These are phyloP conservation scores for Microcebus ravelobensis DNA, from an alignment of 2,113 vertebrate genomes.

Conservation along the genomic window DNA sequence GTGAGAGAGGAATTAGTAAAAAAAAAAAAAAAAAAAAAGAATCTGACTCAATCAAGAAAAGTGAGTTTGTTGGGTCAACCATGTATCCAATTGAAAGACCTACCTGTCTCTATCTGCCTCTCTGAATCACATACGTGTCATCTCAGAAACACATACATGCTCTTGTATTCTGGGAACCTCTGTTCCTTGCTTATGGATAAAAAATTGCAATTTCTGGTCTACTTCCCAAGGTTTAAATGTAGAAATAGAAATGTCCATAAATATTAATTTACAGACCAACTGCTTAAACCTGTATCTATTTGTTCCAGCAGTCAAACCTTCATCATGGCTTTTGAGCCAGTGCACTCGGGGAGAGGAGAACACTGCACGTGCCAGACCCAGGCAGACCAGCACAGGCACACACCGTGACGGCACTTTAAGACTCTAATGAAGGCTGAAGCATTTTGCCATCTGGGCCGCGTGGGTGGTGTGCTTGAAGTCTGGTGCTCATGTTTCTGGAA, in stretches of 20 bases:
- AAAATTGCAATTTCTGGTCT: neutral
- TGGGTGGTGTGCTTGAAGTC: neutral
- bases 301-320: neutral
- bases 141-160: neutral
- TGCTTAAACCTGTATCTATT: neutral
- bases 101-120: neutral
- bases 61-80: neutral
- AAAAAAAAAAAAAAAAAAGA: neutral
- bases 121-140: neutral
- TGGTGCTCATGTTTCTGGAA: neutral
- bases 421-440: neutral
- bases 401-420: fast-evolving
- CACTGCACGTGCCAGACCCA: fast-evolving
- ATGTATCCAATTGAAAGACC: neutral
- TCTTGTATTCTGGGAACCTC: neutral
- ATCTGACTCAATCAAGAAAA: neutral
- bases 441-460: fast-evolving
- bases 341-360: neutral
- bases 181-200: neutral
- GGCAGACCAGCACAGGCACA: fast-evolving
- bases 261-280: neutral
- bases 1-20: neutral
- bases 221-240: neutral
- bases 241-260: neutral
- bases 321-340: neutral